Conservation (phyloP, 2,797 vertebrate species). For the Falco naumanni region DNA sequence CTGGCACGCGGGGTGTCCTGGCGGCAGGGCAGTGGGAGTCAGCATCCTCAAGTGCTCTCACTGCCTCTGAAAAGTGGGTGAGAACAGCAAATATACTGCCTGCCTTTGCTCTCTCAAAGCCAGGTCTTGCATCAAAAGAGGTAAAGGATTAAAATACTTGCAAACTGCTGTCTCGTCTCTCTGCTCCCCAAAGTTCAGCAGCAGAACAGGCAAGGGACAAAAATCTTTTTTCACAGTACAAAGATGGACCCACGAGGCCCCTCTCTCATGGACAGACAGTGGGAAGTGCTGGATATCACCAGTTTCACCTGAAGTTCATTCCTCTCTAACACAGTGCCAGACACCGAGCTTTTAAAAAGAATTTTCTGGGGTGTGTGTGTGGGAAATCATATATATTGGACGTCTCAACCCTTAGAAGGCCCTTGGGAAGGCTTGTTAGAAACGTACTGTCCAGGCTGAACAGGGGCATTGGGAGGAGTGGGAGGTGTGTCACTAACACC, state of each 20-base stretch:
- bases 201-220: neutral
- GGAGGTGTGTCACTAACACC: neutral
- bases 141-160: neutral
- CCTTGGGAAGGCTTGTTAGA: neutral
- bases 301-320: neutral
- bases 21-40: neutral
- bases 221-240: neutral
- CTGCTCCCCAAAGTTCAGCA: neutral
- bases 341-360: neutral
- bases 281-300: neutral
- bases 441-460: neutral
- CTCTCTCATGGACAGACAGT: neutral
- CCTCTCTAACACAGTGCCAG: neutral
- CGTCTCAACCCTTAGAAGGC: neutral
- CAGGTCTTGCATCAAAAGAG: neutral
- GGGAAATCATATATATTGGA: neutral
- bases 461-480: neutral
- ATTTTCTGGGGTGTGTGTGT: neutral
- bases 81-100: neutral
- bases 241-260: neutral
- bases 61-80: neutral
- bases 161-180: neutral
- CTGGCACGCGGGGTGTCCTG: fast-evolving
- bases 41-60: neutral
- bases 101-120: neutral